These are phyloP conservation scores for Bolborhynchus lineola DNA, from an alignment of 2,113 vertebrate genomes.

Conservation along the genomic window DNA sequence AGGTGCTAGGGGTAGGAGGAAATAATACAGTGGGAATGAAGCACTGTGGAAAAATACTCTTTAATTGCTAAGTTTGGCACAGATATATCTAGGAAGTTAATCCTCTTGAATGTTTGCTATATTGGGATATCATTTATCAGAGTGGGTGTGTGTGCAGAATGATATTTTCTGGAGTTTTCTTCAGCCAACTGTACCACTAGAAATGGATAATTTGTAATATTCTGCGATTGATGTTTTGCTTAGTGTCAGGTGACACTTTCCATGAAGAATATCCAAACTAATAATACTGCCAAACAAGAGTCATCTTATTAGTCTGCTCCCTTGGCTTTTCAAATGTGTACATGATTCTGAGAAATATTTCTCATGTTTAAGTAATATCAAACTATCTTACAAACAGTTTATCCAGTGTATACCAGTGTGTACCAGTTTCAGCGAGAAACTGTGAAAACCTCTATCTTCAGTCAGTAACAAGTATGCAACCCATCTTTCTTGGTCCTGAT, in stretches of 20 bases:
- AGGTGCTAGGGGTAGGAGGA: background rate
- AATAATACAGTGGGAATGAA: background rate
- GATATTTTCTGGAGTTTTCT: slow-evolving; percentile 2
- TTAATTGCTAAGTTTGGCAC: slow-evolving; percentile 7
- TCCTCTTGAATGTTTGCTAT: slow-evolving; percentile 3
- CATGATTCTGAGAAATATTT: background rate
- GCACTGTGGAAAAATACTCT: slow-evolving; percentile 6
- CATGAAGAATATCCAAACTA: background rate
- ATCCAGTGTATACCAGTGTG: background rate
- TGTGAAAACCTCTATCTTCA: background rate
- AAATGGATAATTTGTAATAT: background rate
- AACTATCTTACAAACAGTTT: background rate
- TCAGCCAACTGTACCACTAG: background rate
- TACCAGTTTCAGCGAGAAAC: background rate
- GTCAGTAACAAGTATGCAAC: background rate
- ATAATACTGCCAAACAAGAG: background rate
- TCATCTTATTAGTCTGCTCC: background rate
- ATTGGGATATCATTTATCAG: background rate
- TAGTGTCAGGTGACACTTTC: background rate
- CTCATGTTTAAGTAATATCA: background rate
- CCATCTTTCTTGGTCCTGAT: background rate
- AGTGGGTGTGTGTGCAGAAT: background rate
- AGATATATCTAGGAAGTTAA: background rate
- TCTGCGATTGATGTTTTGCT: background rate
- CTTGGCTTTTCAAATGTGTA: background rate